Base-by-base conservation (phyloP, 2,888 invertebrate species). In the Nephrotoma guestfalica region DNA sequence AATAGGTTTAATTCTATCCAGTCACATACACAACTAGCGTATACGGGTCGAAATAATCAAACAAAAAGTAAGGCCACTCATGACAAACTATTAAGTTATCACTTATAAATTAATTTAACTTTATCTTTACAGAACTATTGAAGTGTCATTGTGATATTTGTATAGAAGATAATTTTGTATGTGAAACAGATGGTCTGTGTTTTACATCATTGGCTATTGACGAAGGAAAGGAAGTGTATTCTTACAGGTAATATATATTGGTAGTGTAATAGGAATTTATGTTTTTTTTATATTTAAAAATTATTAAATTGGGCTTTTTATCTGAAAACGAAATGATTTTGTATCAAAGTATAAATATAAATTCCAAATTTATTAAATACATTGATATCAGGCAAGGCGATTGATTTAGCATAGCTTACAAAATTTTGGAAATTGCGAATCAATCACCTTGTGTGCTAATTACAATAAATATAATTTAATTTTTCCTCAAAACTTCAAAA, bases 121-220 rank as follows among this genome's bases (percentile, higher is more conserved):
- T 51, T 43, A 41, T 42, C 57, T 11, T 87, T 87, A 71, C 86
- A 91, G 91, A 89, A 89, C 88, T 88, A 6, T 91, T 97, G 89
- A 95, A 95, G 92, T 97, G 97, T 91, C 95, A 95, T 92, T 97
- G 97, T 92, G 96, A 96, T 90, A 94, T 95, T 89, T 95, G 96
- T 90, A 92, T 92, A 88, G 94, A 95, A 13, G 93, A 93, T 86
- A 96, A 97, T 90, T 93, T 94, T 90, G 96, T 96, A 45, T 97
- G 97, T 92, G 95, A 95, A 91, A 97, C 97, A 4, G 97, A 97
- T 92, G 97, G 97, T 83, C 95, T 95, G 90, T 97, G 97, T 91
- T 97, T 96, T 89, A 96, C 97, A 3, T 95, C 97, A 87, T 95
- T 96, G 88, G 94, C 94, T 88, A 90, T 94, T 88, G 93, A 94